Conservation (phyloP, 2,113 vertebrate genomes). For the Ptilorrhoa leucosticta region DNA sequence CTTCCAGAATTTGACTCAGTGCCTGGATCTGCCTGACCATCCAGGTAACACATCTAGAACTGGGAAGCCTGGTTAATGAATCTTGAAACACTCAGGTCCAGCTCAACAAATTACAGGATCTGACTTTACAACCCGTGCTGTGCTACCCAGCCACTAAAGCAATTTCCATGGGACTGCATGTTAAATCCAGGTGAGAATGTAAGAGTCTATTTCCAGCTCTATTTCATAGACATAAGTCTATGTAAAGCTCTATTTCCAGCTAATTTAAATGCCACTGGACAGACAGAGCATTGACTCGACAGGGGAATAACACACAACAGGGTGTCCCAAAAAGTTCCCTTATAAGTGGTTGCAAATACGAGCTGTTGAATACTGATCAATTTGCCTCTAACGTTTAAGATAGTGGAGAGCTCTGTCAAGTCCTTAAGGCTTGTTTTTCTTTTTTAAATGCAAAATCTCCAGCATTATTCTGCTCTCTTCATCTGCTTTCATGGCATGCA, state of each 20-base stretch:
- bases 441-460: not conserved
- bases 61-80: not conserved
- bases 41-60: not conserved
- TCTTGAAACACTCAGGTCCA: not conserved
- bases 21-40: not conserved
- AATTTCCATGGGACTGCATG: not conserved
- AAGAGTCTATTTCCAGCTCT: not conserved
- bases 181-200: not conserved
- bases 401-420: not conserved
- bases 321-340: not conserved
- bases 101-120: not conserved
- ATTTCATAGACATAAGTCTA: no score
- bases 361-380: not conserved
- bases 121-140: not conserved
- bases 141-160: not conserved
- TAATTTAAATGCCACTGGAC: not conserved
- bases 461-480: not conserved
- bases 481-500: not conserved
- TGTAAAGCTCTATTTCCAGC: not conserved
- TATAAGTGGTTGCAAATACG: not conserved
- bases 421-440: not conserved
- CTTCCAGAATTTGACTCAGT: not conserved
- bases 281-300: not conserved
- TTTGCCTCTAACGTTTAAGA: not conserved
- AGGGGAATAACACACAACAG: not conserved